Evolutionary conservation across 2,797 vertebrate genomes (phyloP).

Genomic region (Scleropages formosus): DNA sequence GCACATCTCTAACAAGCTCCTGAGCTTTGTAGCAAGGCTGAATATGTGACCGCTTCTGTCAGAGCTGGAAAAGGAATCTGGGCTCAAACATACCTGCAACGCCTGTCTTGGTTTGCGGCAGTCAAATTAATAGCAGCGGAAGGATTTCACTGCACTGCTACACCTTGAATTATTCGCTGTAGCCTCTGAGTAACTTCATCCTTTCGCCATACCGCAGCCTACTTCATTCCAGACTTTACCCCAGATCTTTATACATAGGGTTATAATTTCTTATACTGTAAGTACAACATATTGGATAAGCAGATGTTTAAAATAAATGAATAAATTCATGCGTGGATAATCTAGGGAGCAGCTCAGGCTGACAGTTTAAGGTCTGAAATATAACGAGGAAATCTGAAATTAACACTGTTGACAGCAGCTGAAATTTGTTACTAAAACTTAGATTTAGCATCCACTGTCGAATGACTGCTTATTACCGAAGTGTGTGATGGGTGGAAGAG

Average conservation of each 20-base stretch:
- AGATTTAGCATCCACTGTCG: too few relatives aligned
- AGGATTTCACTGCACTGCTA: not conserved
- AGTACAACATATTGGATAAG: too few relatives aligned
- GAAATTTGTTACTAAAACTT: too few relatives aligned
- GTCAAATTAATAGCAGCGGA: not conserved
- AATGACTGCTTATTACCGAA: not conserved
- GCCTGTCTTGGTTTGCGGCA: not conserved
- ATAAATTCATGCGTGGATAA: too few relatives aligned
- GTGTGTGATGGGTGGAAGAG: constrained; percentile 24
- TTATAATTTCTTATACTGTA: too few relatives aligned
- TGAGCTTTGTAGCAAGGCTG: constrained; percentile 31
- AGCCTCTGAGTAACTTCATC: not conserved
- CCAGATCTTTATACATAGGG: too few relatives aligned
- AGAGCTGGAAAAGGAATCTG: constrained; percentile 11
- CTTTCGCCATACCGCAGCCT: not conserved
- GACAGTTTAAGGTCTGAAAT: too few relatives aligned
- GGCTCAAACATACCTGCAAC: not conserved
- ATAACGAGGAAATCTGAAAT: too few relatives aligned
- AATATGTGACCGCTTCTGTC: constrained; percentile 27
- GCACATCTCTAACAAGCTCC: constrained; percentile 43
- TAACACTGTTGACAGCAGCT: too few relatives aligned
- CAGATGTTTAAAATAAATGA: too few relatives aligned
- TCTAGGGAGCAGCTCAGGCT: too few relatives aligned
- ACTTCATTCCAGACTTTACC: too few relatives aligned
- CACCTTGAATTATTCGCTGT: not conserved